Conservation (phyloP, 2,113 vertebrate species). For the Pteropus alecto region DNA sequence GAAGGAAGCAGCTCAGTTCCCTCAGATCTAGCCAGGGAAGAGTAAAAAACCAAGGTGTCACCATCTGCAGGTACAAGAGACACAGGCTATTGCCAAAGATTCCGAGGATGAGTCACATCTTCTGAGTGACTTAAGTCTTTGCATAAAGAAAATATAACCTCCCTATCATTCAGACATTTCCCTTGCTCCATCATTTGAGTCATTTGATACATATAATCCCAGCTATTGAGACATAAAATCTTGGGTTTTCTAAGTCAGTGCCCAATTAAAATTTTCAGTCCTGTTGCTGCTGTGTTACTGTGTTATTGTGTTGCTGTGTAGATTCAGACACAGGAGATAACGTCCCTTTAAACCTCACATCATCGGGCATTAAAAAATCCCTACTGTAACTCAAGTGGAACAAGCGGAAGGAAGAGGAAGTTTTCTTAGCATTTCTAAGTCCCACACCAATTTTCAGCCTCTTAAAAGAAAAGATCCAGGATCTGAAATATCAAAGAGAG, state of each 20-base stretch:
- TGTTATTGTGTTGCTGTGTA: background rate
- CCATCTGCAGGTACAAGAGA: background rate
- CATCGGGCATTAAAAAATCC: background rate
- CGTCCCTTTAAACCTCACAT: background rate
- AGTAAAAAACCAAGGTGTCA: background rate
- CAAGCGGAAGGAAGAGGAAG: background rate
- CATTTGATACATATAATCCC: background rate
- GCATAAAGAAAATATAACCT: background rate
- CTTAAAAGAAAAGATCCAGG: background rate
- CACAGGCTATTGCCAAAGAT: background rate
- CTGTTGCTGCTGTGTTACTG: background rate
- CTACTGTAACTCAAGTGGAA: background rate
- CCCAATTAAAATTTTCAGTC: background rate
- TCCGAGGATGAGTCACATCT: background rate
- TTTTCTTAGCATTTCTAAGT: background rate
- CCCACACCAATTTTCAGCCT: background rate
- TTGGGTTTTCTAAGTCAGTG: background rate
- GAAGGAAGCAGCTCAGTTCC: background rate
- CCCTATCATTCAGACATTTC: background rate
- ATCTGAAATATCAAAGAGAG: background rate
- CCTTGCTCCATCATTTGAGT: background rate
- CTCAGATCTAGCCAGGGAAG: background rate
- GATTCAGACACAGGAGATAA: background rate
- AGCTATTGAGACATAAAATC: background rate
- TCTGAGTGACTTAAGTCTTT: background rate